These are phyloP conservation scores for Pogonognathellus flavescens DNA, from an alignment of 1,140 invertebrate species.

Conservation along the genomic window DNA sequence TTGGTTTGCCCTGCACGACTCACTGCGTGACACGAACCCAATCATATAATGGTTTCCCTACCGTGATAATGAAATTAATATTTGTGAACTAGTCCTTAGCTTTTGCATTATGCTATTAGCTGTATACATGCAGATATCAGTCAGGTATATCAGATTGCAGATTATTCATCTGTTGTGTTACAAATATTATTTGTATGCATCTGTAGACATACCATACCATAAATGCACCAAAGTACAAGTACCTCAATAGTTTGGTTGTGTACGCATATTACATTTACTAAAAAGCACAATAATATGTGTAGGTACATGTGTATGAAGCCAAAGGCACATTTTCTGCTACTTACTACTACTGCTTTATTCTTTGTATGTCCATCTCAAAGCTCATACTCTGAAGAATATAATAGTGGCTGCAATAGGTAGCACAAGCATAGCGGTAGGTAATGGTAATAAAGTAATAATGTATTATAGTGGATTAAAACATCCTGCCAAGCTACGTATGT, in stretches of 20 bases:
- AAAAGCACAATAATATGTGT: too few relatives aligned
- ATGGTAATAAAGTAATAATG: background rate
- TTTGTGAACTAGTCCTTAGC: slow-evolving; percentile 45
- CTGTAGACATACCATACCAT: too few relatives aligned
- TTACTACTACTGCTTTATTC: too few relatives aligned
- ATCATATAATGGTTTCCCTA: slow-evolving; percentile 28
- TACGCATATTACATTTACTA: too few relatives aligned
- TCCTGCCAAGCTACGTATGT: slow-evolving; percentile 23
- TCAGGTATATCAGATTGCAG: slow-evolving; percentile 7
- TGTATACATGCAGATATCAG: too few relatives aligned
- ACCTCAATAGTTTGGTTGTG: too few relatives aligned
- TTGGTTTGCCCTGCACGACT: slow-evolving; percentile 43
- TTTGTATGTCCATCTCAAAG: too few relatives aligned
- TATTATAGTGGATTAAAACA: background rate
- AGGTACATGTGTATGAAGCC: too few relatives aligned
- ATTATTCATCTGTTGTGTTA: background rate
- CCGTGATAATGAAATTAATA: slow-evolving; percentile 49
- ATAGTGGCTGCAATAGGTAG: background rate
- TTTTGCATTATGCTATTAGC: background rate
- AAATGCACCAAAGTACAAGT: too few relatives aligned
- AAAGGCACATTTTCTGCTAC: too few relatives aligned
- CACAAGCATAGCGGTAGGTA: background rate
- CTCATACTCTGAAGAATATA: too few relatives aligned
- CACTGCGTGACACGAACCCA: slow-evolving; percentile 41
- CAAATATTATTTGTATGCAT: too few relatives aligned